Evolutionary conservation across 2,797 vertebrate genomes (phyloP), one percentile per base, ranked within the genome.

Genomic region (Arnoldichthys spilopterus): DNA sequence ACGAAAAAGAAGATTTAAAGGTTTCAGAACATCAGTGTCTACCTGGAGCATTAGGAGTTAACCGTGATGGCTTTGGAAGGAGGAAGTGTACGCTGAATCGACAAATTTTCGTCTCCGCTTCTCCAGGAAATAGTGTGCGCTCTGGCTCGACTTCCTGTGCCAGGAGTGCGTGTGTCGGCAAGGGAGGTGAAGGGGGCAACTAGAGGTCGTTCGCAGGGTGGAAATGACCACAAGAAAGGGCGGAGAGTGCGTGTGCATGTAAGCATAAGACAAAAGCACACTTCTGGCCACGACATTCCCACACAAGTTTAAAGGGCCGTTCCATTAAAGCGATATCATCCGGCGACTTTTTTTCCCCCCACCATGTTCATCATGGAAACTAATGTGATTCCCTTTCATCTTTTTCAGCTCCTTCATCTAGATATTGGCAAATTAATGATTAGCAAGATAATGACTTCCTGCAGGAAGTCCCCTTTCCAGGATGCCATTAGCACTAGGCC

Each of bases 111-210:
- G 22, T 64, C 62, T 64, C 70, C 49, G 26, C 34, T 74, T 78
- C 75, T 79, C 54, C 85, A 87, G 87, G 86, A 88, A 86, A 84
- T 78, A 54, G 51, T 40, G 78, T 85, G 32, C 66, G 69, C 70
- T 78, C 62, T 37, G 34, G 54, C 77, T 76, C 53, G 68, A 80
- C 79, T 87, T 87, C 85, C 86, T 85, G 68, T 85, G 63, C 78
- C 67, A 49, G 53, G 77, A 77, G 69, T 61, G 69, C 66, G 71
- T 26, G 20, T 43, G 16, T 72, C 37, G 73, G 67, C 34, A 16
- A 61, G 66, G 58, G 40, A 70, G 71, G 51, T 62, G 51, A 71
- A 75, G 59, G 37, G 63, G 34, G 67, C 76, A 76, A 63, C 30
- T 30, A 43, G 53, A 58, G 73, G 75, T 70, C 73, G 54, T 54